Percentiles rank a stretch among this genome's conserved stretches.
Conservation (phyloP, 2,797 vertebrate species). For the Ptychobarbus kaznakovi region DNA sequence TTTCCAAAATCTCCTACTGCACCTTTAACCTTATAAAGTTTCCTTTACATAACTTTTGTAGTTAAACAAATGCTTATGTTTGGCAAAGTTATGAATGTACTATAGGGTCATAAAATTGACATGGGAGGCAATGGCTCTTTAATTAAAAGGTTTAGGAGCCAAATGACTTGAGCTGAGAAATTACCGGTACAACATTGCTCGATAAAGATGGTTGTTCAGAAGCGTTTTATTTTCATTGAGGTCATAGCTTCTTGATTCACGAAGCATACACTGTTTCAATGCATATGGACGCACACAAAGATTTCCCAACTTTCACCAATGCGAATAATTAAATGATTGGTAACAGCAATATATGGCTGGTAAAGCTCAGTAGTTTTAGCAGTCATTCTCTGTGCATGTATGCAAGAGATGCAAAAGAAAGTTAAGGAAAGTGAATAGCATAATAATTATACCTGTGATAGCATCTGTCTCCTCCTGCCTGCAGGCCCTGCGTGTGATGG, state of each 20-base stretch:
- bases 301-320: not conserved
- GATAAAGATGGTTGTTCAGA: not conserved
- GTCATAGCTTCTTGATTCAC: not conserved
- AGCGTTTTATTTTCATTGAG: not conserved
- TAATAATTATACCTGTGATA: not conserved
- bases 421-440: not conserved
- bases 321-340: not conserved
- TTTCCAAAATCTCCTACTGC: too few relatives aligned
- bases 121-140: not conserved
- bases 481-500: constrained; percentile 86
- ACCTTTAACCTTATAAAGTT: not conserved
- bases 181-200: not conserved
- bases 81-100: not conserved
- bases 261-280: not conserved
- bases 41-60: not conserved
- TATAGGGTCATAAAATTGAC: not conserved
- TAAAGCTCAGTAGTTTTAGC: not conserved
- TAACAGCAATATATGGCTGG: not conserved
- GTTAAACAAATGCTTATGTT: not conserved
- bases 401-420: not conserved
- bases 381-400: not conserved
- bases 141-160: not conserved
- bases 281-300: not conserved
- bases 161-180: not conserved
- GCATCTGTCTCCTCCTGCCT: not conserved